Evolutionary conservation across 2,113 vertebrate genomes (phyloP).

Genomic region (Silurus glanis): DNA sequence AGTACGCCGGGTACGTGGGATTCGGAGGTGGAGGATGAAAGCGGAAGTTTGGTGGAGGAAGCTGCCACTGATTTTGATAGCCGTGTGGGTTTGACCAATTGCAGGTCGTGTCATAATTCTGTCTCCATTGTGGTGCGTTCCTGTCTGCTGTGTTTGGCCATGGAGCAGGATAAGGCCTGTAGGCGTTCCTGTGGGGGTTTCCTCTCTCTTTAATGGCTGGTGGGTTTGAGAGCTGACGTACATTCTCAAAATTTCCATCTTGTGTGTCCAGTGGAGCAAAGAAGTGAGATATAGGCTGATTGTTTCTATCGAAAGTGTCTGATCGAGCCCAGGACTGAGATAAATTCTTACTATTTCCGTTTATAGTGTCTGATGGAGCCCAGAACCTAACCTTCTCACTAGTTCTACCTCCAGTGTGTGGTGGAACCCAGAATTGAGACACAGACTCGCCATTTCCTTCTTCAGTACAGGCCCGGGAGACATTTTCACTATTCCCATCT

Average conservation of each 20-base stretch:
- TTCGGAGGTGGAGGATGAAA: conserved; percentile 47
- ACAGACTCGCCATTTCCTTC: neutral
- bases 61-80: conserved; percentile 36
- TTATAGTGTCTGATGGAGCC: neutral
- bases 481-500: neutral
- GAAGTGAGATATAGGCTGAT: neutral
- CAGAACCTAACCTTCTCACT: neutral
- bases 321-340: neutral
- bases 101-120: neutral
- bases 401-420: neutral
- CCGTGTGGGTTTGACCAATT: neutral
- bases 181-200: neutral
- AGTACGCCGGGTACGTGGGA: conserved; percentile 39
- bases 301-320: neutral
- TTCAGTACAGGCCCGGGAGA: neutral
- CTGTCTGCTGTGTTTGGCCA: conserved; percentile 57
- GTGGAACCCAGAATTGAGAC: neutral
- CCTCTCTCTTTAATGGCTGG: neutral
- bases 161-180: neutral
- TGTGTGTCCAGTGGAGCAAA: conserved; percentile 4
- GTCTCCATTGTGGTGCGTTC: conserved; percentile 41
- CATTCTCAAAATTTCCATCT: neutral
- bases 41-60: conserved; percentile 38
- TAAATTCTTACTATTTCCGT: neutral
- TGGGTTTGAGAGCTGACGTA: conserved; percentile 2